These are phyloP conservation scores for Echinarachnius parma DNA, from an alignment of 53 echinoderm and acorn worm species.

Conservation along the genomic window DNA sequence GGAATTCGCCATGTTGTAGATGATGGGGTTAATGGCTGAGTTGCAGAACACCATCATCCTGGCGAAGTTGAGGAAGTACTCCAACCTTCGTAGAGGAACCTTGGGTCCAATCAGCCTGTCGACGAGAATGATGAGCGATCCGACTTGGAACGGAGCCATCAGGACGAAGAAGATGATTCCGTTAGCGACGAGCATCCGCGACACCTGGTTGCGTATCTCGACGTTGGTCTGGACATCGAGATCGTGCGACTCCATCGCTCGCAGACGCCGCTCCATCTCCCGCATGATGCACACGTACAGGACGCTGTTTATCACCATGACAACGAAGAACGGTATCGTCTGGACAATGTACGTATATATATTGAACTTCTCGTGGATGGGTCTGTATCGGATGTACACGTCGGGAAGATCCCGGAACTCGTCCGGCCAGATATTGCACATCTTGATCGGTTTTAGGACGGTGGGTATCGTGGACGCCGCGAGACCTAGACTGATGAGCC, in stretches of 20 bases:
- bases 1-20: conserved; percentile 85
- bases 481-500: conserved; percentile 57
- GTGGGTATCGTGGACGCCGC: conserved; percentile 62
- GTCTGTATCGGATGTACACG: conserved; percentile 37
- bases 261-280: conserved; percentile 70
- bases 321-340: conserved; percentile 74
- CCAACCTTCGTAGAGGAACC: not conserved
- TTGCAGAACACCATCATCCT: conserved; percentile 63
- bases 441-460: conserved; percentile 4
- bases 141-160: conserved; percentile 68
- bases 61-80: conserved; percentile 3
- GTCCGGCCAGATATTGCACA: conserved; percentile 67
- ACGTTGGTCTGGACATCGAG: conserved; percentile 68
- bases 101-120: not conserved
- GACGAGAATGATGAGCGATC: conserved; percentile 24
- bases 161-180: conserved; percentile 74
- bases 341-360: conserved; percentile 55
- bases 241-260: conserved; percentile 67
- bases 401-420: conserved; percentile 39
- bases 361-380: conserved; percentile 16
- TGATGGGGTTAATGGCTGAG: conserved; percentile 78
- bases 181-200: conserved; percentile 74
- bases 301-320: conserved; percentile 70
- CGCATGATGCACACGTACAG: conserved; percentile 75
- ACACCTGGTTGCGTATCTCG: conserved; percentile 78